Conservation (phyloP, 1,140 invertebrate species). For the Calephelis virginiensis region DNA sequence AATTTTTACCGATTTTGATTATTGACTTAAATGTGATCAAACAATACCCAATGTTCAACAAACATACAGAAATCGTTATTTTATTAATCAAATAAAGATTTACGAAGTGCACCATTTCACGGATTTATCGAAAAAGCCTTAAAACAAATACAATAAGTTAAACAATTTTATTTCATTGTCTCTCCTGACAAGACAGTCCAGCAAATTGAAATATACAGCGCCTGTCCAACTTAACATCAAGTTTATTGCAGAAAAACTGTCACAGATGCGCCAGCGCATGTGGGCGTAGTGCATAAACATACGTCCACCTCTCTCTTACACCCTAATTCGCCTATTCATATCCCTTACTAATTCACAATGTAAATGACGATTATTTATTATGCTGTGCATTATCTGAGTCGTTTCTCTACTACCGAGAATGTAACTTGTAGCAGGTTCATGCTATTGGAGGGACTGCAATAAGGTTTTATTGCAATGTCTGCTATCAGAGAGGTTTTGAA, state of each 20-base stretch:
- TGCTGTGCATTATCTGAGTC: constrained; percentile 32
- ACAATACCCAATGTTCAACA: too few species aligned
- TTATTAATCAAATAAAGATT: too few species aligned
- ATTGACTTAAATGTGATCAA: too few species aligned
- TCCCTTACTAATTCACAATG: constrained; percentile 34
- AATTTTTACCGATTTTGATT: too few species aligned
- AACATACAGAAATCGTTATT: too few species aligned
- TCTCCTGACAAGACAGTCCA: constrained; percentile 2
- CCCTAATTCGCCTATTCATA: constrained; percentile 1
- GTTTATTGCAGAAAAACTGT: constrained; percentile 54
- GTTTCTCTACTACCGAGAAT: constrained; percentile 39
- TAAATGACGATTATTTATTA: constrained; percentile 46
- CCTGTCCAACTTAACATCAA: constrained; percentile 43
- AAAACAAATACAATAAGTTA: constrained; percentile 7
- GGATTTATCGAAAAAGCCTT: background rate
- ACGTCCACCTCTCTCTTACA: constrained; percentile 31
- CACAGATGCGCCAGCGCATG: constrained; percentile 42
- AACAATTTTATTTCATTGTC: constrained; percentile 17
- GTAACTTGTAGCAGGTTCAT: constrained; percentile 22
- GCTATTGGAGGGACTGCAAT: constrained; percentile 29
- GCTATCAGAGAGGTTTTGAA: constrained; percentile 24
- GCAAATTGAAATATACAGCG: constrained; percentile 51
- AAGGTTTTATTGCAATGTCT: constrained; percentile 26
- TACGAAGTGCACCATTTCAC: too few species aligned
- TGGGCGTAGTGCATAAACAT: constrained; percentile 47